These are phyloP conservation scores for Chaetodon auriga DNA, from an alignment of 2,113 vertebrate genomes.

Conservation along the genomic window DNA sequence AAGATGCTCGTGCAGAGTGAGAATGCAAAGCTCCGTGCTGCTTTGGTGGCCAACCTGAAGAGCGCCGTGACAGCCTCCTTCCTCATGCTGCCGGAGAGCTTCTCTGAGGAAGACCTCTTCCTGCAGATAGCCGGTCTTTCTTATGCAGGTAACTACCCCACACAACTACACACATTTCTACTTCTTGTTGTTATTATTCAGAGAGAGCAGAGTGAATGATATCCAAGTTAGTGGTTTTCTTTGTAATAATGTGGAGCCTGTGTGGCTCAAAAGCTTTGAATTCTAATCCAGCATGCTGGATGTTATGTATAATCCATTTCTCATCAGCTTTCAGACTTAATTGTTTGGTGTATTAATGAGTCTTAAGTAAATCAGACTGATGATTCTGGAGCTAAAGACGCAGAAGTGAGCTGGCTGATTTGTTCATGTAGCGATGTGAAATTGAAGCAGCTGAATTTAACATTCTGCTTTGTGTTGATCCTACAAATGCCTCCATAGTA, in stretches of 20 bases:
- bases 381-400: neutral
- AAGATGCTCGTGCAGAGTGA: constrained; percentile 92
- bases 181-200: neutral
- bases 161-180: neutral
- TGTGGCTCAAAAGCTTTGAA: neutral
- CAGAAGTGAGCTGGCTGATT: neutral
- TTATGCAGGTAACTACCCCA: constrained; percentile 87
- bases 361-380: neutral
- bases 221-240: neutral
- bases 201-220: neutral
- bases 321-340: neutral
- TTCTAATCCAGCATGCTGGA: neutral
- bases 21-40: constrained; percentile 84
- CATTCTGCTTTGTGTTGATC: neutral
- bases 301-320: neutral
- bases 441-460: neutral
- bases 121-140: constrained; percentile 94
- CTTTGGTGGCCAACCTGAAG: constrained; percentile 90
- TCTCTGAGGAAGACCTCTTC: constrained; percentile 94
- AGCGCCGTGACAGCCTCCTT: constrained; percentile 93
- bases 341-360: too few species aligned
- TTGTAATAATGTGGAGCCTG: neutral
- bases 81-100: constrained; percentile 96
- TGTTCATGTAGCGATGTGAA: neutral
- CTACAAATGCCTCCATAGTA: neutral